phyloP scores from a whole-genome alignment of 2,797 vertebrate genomes.

The Tapirus indicus region DNA sequence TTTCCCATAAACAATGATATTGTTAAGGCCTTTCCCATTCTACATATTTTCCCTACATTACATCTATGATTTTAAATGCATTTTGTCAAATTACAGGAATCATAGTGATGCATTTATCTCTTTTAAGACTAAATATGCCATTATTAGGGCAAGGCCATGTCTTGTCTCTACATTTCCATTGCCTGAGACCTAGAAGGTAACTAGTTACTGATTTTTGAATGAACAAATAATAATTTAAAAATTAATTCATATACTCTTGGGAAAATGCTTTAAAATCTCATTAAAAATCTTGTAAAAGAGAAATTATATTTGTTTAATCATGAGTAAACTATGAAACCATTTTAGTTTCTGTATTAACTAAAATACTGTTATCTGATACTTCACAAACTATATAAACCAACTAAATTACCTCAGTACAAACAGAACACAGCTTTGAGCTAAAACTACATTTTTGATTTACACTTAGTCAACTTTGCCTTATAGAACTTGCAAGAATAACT shows the following conservation, averaged over 20 bases:
- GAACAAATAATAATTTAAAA: background rate
- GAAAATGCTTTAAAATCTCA: background rate
- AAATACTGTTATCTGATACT: background rate
- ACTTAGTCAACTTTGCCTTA: background rate
- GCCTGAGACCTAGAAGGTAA: background rate
- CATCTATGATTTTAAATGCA: background rate
- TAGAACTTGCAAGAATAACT: background rate
- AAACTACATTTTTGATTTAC: background rate
- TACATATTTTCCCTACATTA: background rate
- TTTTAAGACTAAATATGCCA: background rate
- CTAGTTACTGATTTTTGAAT: background rate
- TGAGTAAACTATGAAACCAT: background rate
- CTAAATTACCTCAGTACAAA: background rate
- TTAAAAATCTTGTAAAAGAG: background rate
- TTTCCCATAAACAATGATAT: background rate
- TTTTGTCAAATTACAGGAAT: background rate
- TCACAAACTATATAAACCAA: background rate
- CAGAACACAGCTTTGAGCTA: background rate
- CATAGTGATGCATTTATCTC: background rate
- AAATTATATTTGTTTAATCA: background rate
- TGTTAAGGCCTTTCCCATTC: background rate
- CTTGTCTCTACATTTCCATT: background rate
- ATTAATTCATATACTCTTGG: background rate
- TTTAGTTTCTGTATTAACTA: background rate
- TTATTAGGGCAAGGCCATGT: background rate